phyloP scores from a whole-genome alignment of 2,888 invertebrate genomes.

The Drosophila anomalipes region DNA sequence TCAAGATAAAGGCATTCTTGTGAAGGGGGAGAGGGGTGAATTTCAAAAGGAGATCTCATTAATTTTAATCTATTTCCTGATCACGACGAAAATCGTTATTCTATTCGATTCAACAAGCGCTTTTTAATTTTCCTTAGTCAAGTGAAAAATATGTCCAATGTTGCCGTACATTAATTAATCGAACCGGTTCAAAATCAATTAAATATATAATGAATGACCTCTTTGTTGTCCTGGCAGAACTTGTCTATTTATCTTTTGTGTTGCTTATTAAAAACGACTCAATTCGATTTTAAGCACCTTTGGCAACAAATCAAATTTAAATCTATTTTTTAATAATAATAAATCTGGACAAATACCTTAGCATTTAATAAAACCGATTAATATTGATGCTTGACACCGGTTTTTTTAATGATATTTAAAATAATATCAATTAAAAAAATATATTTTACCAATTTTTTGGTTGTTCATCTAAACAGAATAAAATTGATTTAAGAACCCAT shows the following conservation, averaged over 20 bases:
- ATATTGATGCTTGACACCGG: neutral
- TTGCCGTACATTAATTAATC: neutral
- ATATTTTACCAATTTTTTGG: no score
- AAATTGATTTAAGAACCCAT: neutral
- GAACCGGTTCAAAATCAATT: neutral
- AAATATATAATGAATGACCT: neutral
- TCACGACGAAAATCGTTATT: neutral
- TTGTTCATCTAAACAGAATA: neutral
- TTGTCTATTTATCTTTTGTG: rapidly evolving
- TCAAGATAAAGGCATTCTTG: rapidly evolving
- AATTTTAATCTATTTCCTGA: neutral
- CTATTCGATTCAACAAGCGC: neutral
- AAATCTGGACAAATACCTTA: no score
- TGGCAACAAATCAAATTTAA: no score
- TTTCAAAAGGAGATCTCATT: neutral
- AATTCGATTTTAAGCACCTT: neutral
- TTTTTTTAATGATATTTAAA: no score
- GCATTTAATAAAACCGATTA: neutral
- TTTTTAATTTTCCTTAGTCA: neutral
- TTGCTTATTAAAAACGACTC: neutral
- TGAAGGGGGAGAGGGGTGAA: no score
- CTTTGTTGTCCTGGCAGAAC: neutral
- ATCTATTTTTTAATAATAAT: no score
- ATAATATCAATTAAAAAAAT: no score
- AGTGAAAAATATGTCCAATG: neutral